phyloP scores from a whole-genome alignment of 2,797 vertebrate species.

The Phalloptychus januarius region DNA sequence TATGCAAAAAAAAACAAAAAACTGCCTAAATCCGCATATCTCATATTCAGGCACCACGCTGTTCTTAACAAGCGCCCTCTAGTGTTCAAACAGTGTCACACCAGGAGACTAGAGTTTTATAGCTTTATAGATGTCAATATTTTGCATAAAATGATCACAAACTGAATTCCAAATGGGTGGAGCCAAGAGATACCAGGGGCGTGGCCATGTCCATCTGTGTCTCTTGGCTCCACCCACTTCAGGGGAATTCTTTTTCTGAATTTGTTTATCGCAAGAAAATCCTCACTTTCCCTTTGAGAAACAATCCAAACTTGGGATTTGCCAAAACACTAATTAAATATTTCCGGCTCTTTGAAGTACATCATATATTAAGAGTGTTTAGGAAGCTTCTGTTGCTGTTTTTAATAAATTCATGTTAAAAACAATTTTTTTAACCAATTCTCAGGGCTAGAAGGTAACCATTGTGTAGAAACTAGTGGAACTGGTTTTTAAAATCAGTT shows the following conservation, averaged over 20 bases:
- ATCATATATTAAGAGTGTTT: not conserved
- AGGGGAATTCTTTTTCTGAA: too few species aligned
- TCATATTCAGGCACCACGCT: not conserved
- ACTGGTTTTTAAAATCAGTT: not conserved
- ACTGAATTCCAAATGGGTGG: not conserved
- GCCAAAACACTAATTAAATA: not conserved
- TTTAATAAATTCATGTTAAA: too few species aligned
- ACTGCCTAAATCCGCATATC: not conserved
- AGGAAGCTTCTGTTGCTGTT: not conserved
- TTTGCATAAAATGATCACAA: not conserved
- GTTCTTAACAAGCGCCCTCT: not conserved
- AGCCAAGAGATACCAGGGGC: too few species aligned
- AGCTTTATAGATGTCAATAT: not conserved
- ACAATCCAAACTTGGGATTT: not conserved
- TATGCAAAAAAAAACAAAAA: not conserved
- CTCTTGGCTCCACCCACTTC: too few species aligned
- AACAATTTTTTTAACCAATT: too few species aligned
- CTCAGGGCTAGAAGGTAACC: too few species aligned
- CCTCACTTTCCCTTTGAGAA: not conserved
- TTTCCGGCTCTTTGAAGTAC: not conserved
- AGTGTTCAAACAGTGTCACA: not conserved
- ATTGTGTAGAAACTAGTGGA: too few species aligned
- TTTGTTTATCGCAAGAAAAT: not conserved
- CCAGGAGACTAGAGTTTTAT: not conserved
- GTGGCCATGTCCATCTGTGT: too few species aligned